phyloP scores from a whole-genome alignment of 2,797 vertebrate genomes.

The Acridotheres tristis region DNA sequence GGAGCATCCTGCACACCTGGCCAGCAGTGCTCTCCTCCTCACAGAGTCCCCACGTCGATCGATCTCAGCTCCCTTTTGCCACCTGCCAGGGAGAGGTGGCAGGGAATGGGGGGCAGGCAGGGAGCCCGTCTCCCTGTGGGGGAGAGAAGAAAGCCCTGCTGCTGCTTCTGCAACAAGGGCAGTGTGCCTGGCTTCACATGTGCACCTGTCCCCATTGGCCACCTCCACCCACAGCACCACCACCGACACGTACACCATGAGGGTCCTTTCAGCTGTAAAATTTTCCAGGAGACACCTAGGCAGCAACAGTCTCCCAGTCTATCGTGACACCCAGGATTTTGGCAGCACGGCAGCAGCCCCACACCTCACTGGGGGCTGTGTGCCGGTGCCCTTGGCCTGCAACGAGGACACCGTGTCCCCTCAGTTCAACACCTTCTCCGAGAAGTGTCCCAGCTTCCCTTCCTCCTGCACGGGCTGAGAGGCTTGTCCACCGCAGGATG shows the following conservation, averaged over 20 bases:
- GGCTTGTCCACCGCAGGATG: background rate
- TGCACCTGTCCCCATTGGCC: fast-evolving
- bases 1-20: fast-evolving
- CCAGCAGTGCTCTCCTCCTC: background rate
- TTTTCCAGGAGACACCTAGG: background rate
- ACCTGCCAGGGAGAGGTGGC: background rate
- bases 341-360: background rate
- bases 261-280: background rate
- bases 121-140: fast-evolving
- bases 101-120: background rate
- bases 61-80: background rate
- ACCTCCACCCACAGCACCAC: background rate
- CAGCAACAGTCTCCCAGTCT: background rate
- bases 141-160: background rate
- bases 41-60: fast-evolving
- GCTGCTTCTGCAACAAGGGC: background rate
- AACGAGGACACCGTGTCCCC: background rate
- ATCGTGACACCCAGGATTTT: background rate
- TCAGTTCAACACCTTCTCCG: conserved; percentile 51
- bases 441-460: conserved; percentile 68
- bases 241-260: fast-evolving
- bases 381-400: fast-evolving
- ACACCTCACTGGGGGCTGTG: background rate
- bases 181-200: fast-evolving
- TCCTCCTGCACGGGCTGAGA: conserved; percentile 77